phyloP scores from a whole-genome alignment of 2,797 vertebrate species.

The Vultur gryphus region DNA sequence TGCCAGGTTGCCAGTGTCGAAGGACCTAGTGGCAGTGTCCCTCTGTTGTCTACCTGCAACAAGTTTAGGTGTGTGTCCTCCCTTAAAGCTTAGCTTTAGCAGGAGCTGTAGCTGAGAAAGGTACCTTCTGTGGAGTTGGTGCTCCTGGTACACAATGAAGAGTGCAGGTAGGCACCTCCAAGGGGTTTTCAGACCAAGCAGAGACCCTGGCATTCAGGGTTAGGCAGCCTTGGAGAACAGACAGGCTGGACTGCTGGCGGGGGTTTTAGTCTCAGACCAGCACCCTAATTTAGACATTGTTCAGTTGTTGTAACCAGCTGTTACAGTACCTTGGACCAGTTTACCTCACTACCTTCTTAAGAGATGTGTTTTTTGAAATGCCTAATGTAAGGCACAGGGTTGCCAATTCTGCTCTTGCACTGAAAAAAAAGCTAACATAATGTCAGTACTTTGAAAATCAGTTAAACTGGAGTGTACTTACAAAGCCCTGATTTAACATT shows the following conservation, averaged over 20 bases:
- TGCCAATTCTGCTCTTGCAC: not conserved
- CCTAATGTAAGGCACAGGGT: not conserved
- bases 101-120: not conserved
- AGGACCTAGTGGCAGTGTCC: not conserved
- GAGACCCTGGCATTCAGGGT: not conserved
- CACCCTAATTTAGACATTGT: not conserved
- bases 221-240: not conserved
- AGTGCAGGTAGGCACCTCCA: not conserved
- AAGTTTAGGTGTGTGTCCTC: not conserved
- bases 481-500: not conserved
- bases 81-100: not conserved
- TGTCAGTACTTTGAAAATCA: not conserved
- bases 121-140: not conserved
- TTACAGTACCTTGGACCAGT: not conserved
- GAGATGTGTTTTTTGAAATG: not conserved
- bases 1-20: not conserved
- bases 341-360: not conserved
- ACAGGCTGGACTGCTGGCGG: not conserved
- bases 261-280: not conserved
- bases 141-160: not conserved
- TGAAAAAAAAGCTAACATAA: not conserved
- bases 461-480: not conserved
- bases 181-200: not conserved
- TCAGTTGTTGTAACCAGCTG: not conserved
- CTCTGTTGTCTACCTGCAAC: not conserved